A percentile compares a stretch with the other conserved stretches of the same genome.
phyloP scores from a whole-genome alignment of 2,797 vertebrate species.

The Tragelaphus eurycerus region DNA sequence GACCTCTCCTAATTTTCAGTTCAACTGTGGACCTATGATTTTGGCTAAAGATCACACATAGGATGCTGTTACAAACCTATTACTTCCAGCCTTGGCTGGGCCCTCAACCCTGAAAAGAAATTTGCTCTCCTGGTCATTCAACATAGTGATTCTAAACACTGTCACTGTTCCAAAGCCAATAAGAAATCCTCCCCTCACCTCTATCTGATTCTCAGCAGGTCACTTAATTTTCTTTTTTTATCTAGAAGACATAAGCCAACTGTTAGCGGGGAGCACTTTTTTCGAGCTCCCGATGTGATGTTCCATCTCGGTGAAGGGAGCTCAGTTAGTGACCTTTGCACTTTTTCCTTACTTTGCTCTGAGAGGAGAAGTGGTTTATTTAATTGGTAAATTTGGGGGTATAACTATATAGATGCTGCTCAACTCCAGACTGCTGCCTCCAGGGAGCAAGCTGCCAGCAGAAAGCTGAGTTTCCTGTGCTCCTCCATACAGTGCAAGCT shows the following conservation, averaged over 20 bases:
- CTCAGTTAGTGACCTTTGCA: not conserved
- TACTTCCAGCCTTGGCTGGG: not conserved
- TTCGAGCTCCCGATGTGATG: not conserved
- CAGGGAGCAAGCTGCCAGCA: not conserved
- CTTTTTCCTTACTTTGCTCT: not conserved
- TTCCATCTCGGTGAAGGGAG: not conserved
- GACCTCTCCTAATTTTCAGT: not conserved
- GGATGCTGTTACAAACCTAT: not conserved
- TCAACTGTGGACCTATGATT: not conserved
- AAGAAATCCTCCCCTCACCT: not conserved
- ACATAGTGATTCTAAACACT: not conserved
- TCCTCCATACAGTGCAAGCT: not conserved
- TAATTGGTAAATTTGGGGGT: not conserved
- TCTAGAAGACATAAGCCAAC: not conserved
- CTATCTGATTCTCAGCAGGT: not conserved
- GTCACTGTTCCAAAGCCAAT: not conserved
- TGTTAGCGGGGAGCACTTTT: not conserved
- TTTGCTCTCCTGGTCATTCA: not conserved
- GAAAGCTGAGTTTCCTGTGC: not conserved
- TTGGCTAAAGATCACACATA: not conserved
- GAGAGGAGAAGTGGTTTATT: not conserved
- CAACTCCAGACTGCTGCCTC: not conserved
- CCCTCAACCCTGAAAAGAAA: not conserved
- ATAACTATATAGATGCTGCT: not conserved
- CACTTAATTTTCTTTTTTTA: not conserved